phyloP scores from a whole-genome alignment of 2,888 invertebrate species.

The Lithophane ornitopus region DNA sequence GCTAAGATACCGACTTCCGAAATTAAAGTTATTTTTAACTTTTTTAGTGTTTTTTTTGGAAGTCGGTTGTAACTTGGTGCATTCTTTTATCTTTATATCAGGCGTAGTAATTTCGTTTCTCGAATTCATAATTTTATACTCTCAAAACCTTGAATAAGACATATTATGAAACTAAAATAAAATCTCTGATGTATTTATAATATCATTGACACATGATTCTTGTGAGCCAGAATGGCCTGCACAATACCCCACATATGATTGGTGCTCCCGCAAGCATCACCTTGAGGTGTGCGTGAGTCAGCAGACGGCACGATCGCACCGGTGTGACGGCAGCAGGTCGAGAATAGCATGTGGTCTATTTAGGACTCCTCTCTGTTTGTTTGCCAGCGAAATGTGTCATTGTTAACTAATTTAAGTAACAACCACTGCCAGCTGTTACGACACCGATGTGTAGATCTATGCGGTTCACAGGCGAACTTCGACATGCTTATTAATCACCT shows the following conservation, averaged over 20 bases:
- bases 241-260: slow-evolving; percentile 54
- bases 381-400: slow-evolving; percentile 91
- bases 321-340: slow-evolving; percentile 86
- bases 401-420: slow-evolving; percentile 91
- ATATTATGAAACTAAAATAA: slow-evolving; percentile 29
- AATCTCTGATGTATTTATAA: slow-evolving; percentile 38
- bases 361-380: slow-evolving; percentile 88
- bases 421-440: slow-evolving; percentile 89
- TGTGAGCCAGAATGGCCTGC: slow-evolving; percentile 63
- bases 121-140: slow-evolving; percentile 6
- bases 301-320: slow-evolving; percentile 85
- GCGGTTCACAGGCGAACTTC: slow-evolving; percentile 74
- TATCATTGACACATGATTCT: slow-evolving; percentile 46
- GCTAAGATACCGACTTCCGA: no score
- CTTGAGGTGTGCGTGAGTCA: slow-evolving; percentile 89
- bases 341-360: slow-evolving; percentile 89
- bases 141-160: slow-evolving; percentile 29
- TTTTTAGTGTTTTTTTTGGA: no score
- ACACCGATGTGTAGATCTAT: slow-evolving; percentile 75
- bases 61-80: background rate
- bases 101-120: slow-evolving; percentile 1
- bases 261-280: slow-evolving; percentile 77
- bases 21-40: no score
- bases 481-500: slow-evolving; percentile 74
- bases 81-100: background rate